Base-by-base conservation (phyloP, 35 echinoderm and acorn worm species). In the Ptychodera flava region DNA sequence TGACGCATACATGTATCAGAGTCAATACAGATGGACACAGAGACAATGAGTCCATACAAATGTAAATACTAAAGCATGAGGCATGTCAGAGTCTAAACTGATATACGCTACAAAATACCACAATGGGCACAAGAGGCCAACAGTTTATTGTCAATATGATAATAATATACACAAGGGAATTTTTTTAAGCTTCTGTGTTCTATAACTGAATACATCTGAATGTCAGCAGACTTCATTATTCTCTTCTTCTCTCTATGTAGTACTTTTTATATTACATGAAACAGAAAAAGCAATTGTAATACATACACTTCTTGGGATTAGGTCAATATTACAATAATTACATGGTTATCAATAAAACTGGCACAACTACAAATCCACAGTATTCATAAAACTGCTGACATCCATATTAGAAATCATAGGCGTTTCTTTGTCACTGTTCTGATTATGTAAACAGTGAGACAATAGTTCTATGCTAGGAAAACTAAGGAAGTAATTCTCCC, bases 21-120 rank as follows among this genome's bases (percentile, higher is more conserved):
- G n/a, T n/a, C n/a, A n/a, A n/a, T n/a, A n/a, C n/a, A n/a, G n/a
- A n/a, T n/a, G n/a, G n/a, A n/a, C n/a, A n/a, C n/a, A n/a, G n/a
- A n/a, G n/a, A n/a, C n/a, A n/a, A n/a, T n/a, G n/a, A n/a, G n/a
- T n/a, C n/a, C n/a, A n/a, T n/a, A n/a, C n/a, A n/a, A n/a, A n/a
- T n/a, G n/a, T n/a, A n/a, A n/a, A n/a, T n/a, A n/a, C n/a, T n/a
- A n/a, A n/a, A n/a, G n/a, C n/a, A n/a, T n/a, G n/a, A n/a, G n/a
- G n/a, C n/a, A n/a, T n/a, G n/a, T n/a, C n/a, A n/a, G n/a, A n/a
- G n/a, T n/a, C n/a, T n/a, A n/a, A n/a, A n/a, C n/a, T n/a, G n/a
- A n/a, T 64, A 64, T 64, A 64, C 45, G 45, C 45, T 64, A 64
- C 45, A 64, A 64, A 64, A 64, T 64, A 64, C 45, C 45, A 64